phyloP scores from a whole-genome alignment of 2,113 vertebrate species.

The Semnornis frantzii region DNA sequence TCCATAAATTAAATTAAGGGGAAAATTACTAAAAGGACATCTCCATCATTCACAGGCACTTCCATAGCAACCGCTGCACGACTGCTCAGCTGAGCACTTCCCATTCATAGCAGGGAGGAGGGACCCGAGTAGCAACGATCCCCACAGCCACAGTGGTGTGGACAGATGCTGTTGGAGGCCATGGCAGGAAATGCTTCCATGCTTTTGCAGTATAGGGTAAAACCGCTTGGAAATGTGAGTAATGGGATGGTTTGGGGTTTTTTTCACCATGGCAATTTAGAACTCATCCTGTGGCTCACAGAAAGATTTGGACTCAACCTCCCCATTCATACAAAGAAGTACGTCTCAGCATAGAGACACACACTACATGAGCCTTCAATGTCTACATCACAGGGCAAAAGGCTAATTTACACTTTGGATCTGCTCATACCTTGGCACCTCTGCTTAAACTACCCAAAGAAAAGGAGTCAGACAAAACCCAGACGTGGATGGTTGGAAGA shows the following conservation, averaged over 20 bases:
- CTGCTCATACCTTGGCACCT: neutral
- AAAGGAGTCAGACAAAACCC: neutral
- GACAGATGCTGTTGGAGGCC: neutral
- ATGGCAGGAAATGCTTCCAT: neutral
- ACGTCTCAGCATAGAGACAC: neutral
- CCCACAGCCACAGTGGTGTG: neutral
- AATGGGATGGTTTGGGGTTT: neutral
- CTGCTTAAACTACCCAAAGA: neutral
- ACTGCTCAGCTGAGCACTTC: neutral
- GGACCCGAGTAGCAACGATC: accelerated
- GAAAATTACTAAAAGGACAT: conserved; percentile 24
- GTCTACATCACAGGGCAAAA: neutral
- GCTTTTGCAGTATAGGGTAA: neutral
- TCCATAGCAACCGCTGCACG: conserved; percentile 5
- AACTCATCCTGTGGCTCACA: neutral
- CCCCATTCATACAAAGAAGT: neutral
- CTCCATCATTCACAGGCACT: neutral
- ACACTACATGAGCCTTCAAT: accelerated
- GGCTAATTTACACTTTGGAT: neutral
- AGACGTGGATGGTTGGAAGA: neutral
- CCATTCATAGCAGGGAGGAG: neutral
- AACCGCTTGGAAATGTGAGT: neutral
- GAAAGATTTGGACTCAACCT: neutral
- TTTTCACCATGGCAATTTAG: neutral
- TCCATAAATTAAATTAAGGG: conserved; percentile 37